Evolutionary conservation across 1,140 invertebrate species (phyloP).

Genomic region (Drosophila ogumai): DNA sequence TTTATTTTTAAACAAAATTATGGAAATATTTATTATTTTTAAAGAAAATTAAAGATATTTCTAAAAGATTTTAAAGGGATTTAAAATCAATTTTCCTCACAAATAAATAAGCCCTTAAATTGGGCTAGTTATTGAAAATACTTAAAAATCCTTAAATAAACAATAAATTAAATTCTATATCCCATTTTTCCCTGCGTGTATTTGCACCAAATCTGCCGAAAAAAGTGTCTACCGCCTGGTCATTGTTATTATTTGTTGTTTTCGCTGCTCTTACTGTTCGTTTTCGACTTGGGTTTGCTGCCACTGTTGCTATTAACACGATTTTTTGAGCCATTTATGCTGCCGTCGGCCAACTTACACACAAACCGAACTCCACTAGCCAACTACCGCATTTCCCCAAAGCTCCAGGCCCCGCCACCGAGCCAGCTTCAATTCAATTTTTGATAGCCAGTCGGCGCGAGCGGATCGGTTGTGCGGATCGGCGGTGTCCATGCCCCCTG

Average conservation of each 20-base stretch:
- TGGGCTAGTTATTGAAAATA: too few relatives aligned
- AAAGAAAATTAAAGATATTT: too few relatives aligned
- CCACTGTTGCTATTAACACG: conserved; percentile 69
- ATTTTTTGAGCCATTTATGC: conserved; percentile 68
- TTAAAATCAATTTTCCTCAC: too few relatives aligned
- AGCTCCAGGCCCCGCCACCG: conserved; percentile 8
- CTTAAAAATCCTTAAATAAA: too few relatives aligned
- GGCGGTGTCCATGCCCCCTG: conserved; percentile 12
- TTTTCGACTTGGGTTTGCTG: conserved; percentile 46
- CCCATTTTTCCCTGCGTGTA: conserved; percentile 33
- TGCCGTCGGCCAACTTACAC: conserved; percentile 35
- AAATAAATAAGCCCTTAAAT: not conserved
- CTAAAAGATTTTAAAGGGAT: too few relatives aligned
- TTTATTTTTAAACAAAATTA: too few relatives aligned
- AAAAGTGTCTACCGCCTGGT: conserved; percentile 25
- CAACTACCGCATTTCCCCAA: conserved; percentile 70
- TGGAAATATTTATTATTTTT: too few relatives aligned
- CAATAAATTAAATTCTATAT: not conserved
- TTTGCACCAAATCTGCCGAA: conserved; percentile 64
- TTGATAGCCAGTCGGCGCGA: conserved; percentile 58
- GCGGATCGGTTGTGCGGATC: conserved; percentile 41
- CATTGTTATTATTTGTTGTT: conserved; percentile 48
- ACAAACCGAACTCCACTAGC: conserved; percentile 6
- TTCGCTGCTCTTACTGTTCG: conserved; percentile 30
- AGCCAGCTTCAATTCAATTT: conserved; percentile 72